Evolutionary conservation across 92 coral and sea anemone genomes (phyloP).

Genomic region (Paramuricea clavata): DNA sequence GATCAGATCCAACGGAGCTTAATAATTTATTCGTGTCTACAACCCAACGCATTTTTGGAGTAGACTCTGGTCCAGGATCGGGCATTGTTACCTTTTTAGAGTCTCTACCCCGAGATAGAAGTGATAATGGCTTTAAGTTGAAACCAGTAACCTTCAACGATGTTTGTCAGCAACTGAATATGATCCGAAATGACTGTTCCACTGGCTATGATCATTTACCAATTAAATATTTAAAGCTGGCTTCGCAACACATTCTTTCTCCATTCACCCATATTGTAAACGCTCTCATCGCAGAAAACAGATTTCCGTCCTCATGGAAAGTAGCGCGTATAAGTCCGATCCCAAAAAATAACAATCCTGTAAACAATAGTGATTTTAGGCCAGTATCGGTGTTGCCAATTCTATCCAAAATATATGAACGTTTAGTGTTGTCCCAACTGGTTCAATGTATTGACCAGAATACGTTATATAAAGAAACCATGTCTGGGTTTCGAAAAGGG

Average conservation of each 20-base stretch:
- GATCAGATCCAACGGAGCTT: neutral
- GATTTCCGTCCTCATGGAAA: conserved; percentile 22
- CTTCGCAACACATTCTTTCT: conserved; percentile 29
- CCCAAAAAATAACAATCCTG: neutral
- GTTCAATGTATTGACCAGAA: no score
- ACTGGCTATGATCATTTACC: conserved; percentile 56
- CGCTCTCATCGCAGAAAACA: neutral
- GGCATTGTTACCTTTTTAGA: conserved; percentile 14
- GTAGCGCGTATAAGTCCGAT: conserved; percentile 35
- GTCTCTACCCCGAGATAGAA: conserved; percentile 35
- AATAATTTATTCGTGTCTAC: conserved; percentile 11
- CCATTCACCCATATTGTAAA: conserved; percentile 34
- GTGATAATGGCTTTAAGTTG: conserved; percentile 1
- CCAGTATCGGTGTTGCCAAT: neutral
- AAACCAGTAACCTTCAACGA: conserved; percentile 2
- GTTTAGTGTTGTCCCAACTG: no score
- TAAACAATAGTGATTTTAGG: no score
- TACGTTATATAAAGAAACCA: no score
- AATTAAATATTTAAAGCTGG: conserved; percentile 51
- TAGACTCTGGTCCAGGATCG: neutral
- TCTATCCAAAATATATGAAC: no score
- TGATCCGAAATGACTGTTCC: conserved; percentile 33
- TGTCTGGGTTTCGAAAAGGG: no score
- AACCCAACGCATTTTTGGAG: conserved; percentile 32
- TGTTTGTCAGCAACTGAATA: conserved; percentile 23